Evolutionary conservation across 2,797 vertebrate species (phyloP), one percentile per base, ranked within the genome.

Genomic region (Acipenser ruthenus): DNA sequence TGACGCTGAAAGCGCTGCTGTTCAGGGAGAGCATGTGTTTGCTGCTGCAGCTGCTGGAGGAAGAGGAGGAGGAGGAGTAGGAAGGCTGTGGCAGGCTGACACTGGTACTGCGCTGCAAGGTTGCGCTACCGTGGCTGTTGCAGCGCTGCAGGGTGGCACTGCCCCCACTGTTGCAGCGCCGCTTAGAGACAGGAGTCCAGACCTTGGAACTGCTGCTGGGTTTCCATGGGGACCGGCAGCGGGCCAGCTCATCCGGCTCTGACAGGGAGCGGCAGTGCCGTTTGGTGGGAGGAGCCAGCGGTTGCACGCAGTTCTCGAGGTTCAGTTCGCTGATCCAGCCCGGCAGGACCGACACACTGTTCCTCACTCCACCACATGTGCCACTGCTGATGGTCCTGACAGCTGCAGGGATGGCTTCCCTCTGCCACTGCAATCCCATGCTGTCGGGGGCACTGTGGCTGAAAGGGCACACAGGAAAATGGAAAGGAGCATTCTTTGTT

Each of bases 191-290:
- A 0, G 83, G 85, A 72, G 88, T 88, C 88, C 89, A 91, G 10
- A 90, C 85, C 75, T 82, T 87, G 60, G 88, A 91, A 69, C 70
- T 68, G 1, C 86, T 75, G 1, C 88, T 74, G 0, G 89, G 89
- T 70, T 84, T 86, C 89, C 89, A 88, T 0, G 83, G 88, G 0
- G 88, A 88, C 0, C 78, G 67, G 69, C 89, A 88, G 60, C 83
- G 79, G 2, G 84, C 83, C 70, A 88, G 78, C 78, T 88, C 88
- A 12, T 91, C 86, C 0, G 87, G 88, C 76, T 88, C 89, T 0
- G 87, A 91, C 7, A 90, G 77, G 12, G 89, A 91, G 65, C 84
- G 65, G 73, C 88, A 89, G n/a, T 88, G 89, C 3, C 88, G 82
- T 70, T 91, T 90, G 0, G 85, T 87, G 5, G 88, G 89, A 0